phyloP scores from a whole-genome alignment of 2,888 invertebrate species.

The Rhopalosiphum nymphaeae region DNA sequence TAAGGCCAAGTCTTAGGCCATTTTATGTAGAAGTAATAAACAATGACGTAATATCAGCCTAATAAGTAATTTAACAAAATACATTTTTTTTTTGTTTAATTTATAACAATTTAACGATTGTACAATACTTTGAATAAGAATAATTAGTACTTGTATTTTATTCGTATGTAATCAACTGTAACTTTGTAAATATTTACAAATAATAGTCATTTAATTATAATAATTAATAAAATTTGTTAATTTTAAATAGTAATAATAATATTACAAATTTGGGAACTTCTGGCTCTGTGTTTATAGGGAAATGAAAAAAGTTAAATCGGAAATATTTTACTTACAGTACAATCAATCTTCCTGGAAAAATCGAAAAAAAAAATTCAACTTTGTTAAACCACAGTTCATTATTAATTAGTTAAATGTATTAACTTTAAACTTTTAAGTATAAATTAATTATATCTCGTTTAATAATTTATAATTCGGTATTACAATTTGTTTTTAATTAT shows the following conservation, averaged over 20 bases:
- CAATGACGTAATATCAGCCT: background rate
- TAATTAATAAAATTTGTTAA: background rate
- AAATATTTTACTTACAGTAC: background rate
- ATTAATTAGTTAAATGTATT: background rate
- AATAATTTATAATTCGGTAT: background rate
- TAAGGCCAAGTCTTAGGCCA: conserved; percentile 9
- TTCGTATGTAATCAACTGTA: background rate
- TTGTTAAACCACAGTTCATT: background rate
- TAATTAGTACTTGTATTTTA: background rate
- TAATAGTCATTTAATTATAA: background rate
- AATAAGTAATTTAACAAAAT: background rate
- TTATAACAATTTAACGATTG: background rate
- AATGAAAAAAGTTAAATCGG: background rate
- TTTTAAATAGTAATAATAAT: background rate
- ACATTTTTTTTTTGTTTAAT: background rate
- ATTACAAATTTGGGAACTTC: background rate
- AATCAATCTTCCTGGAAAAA: background rate
- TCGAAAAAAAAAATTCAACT: background rate
- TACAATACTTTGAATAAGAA: background rate
- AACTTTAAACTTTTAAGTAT: background rate
- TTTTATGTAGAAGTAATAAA: background rate
- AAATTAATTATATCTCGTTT: background rate
- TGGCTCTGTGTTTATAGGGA: background rate
- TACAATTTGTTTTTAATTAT: background rate
- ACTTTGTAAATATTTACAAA: background rate